phyloP scores from a whole-genome alignment of 2,797 vertebrate genomes.

The Echeneis naucrates region DNA sequence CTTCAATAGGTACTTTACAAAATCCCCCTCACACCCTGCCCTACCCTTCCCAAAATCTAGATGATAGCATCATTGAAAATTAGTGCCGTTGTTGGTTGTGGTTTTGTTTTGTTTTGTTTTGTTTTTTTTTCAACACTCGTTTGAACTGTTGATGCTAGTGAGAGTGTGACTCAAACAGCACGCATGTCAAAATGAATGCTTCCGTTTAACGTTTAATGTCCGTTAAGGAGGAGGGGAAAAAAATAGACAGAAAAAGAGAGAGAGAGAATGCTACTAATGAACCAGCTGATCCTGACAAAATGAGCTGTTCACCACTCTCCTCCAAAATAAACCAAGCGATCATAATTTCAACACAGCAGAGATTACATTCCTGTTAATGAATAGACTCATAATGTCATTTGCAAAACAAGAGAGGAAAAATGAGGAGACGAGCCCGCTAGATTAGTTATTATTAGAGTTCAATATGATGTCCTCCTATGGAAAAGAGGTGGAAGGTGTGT shows the following conservation, averaged over 20 bases:
- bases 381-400: no score
- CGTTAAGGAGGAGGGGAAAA: slow-evolving; percentile 4
- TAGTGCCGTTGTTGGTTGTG: slow-evolving; percentile 13
- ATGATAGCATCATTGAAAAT: slow-evolving; percentile 57
- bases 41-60: slow-evolving; percentile 43
- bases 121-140: slow-evolving; percentile 24
- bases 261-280: slow-evolving; percentile 18
- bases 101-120: neutral
- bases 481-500: no score
- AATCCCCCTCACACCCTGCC: slow-evolving; percentile 47
- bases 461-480: no score
- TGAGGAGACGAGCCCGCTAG: no score
- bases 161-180: slow-evolving; percentile 40
- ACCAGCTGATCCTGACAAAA: neutral
- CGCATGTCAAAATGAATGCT: slow-evolving; percentile 7
- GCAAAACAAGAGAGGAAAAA: no score
- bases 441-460: no score
- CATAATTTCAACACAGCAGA: slow-evolving; percentile 4
- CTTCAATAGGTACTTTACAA: slow-evolving; percentile 70
- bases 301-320: neutral
- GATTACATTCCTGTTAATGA: no score
- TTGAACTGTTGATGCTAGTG: slow-evolving; percentile 38
- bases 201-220: slow-evolving; percentile 24
- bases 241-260: slow-evolving; percentile 7
- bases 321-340: slow-evolving; percentile 1